Percentiles rank a stretch among this genome's conserved stretches.
phyloP scores from a whole-genome alignment of 2,888 invertebrate species.

The Drosophila tanythrix region DNA sequence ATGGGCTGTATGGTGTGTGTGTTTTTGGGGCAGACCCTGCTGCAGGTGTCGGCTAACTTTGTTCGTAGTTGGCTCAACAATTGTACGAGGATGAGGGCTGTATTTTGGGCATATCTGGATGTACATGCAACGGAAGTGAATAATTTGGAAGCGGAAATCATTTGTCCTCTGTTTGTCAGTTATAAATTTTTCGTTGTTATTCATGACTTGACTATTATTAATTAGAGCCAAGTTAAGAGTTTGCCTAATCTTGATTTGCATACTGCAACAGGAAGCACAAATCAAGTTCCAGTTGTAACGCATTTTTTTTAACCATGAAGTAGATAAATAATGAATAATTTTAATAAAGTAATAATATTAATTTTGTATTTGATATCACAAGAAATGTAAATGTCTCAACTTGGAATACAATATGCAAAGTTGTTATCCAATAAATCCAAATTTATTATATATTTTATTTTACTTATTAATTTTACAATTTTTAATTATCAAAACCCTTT shows the following conservation, averaged over 20 bases:
- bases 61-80: conserved; percentile 40
- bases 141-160: conserved; percentile 74
- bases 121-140: conserved; percentile 74
- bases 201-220: conserved; percentile 40
- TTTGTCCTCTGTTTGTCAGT: conserved; percentile 77
- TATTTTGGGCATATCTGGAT: conserved; percentile 52
- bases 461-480: neutral
- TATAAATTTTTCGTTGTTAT: conserved; percentile 49
- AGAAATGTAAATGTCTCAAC: neutral
- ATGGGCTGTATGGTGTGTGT: neutral
- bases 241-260: neutral
- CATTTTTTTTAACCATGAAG: neutral
- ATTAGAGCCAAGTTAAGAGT: conserved; percentile 22
- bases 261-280: neutral
- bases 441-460: neutral
- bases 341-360: neutral
- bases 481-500: neutral
- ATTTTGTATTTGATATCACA: neutral
- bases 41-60: conserved; percentile 64
- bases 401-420: neutral
- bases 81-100: neutral
- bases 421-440: neutral
- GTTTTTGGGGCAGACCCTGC: conserved; percentile 15
- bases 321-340: neutral
- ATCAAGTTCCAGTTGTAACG: neutral